Percentiles rank a stretch among this genome's conserved stretches.
phyloP scores from a whole-genome alignment of 2,113 vertebrate species.

The Vulpes lagopus region DNA sequence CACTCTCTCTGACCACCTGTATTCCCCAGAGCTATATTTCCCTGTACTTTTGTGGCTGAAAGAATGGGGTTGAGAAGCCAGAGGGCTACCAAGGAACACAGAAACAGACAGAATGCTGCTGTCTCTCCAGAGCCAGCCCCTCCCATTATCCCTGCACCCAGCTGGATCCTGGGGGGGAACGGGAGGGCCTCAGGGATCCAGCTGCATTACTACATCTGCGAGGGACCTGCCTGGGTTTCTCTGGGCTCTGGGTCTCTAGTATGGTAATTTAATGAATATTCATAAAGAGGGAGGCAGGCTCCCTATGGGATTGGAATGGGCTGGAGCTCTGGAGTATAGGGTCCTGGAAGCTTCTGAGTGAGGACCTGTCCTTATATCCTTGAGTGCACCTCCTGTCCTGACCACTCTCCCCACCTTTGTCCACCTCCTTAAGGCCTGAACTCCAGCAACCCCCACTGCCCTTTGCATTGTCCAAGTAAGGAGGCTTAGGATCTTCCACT shows the following conservation, averaged over 20 bases:
- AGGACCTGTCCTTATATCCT: not conserved
- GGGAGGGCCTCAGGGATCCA: constrained; percentile 67
- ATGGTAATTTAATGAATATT: constrained; percentile 88
- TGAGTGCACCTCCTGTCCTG: not conserved
- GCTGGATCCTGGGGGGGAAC: constrained; percentile 20
- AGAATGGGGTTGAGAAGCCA: constrained; percentile 57
- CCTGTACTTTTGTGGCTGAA: not conserved
- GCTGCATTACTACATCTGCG: constrained; percentile 81
- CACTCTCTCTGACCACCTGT: not conserved
- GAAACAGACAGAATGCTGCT: constrained; percentile 6
- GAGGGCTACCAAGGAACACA: not conserved
- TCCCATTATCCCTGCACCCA: constrained; percentile 43
- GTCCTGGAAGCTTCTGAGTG: not conserved
- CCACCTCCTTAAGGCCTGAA: not conserved
- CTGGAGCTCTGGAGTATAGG: not conserved
- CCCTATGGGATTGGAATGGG: constrained; percentile 1
- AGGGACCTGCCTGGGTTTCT: constrained; percentile 65
- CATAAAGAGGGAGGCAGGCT: constrained; percentile 71
- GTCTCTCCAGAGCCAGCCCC: constrained; percentile 32
- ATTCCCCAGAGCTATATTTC: not conserved
- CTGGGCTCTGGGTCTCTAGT: constrained; percentile 55
- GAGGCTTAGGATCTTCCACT: constrained; percentile 14
- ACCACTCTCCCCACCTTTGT: not conserved
- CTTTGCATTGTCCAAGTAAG: not conserved
- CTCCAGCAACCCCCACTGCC: not conserved